Evolutionary conservation across 2,797 vertebrate species (phyloP).

Genomic region (Cetoscarus ocellatus): DNA sequence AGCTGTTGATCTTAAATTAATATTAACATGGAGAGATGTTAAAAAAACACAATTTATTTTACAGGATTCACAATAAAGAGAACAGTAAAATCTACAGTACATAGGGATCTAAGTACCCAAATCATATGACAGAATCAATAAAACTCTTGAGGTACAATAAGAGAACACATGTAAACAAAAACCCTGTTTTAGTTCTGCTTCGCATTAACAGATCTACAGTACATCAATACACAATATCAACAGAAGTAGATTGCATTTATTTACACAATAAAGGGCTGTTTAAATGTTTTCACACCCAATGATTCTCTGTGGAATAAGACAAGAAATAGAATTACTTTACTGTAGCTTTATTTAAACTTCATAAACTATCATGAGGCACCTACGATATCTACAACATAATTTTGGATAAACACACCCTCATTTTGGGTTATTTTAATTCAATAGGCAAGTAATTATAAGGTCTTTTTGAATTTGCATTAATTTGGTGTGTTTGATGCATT

Average conservation of each 20-base stretch:
- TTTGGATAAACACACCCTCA: constrained; percentile 5
- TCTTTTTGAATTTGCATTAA: neutral
- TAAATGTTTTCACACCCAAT: constrained; percentile 5
- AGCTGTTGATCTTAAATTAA: neutral
- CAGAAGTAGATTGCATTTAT: constrained; percentile 37
- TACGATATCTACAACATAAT: constrained; percentile 23
- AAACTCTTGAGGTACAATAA: constrained; percentile 45
- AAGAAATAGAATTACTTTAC: neutral
- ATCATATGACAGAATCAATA: constrained; percentile 8
- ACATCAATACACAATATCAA: constrained; percentile 19
- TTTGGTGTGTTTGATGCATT: neutral
- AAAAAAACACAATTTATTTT: constrained; percentile 61
- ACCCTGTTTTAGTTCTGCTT: constrained; percentile 9
- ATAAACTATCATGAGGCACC: constrained; percentile 33
- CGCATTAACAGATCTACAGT: constrained; percentile 20
- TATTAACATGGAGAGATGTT: neutral
- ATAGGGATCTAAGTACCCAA: constrained; percentile 10
- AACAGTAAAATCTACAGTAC: constrained; percentile 32
- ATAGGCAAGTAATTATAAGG: neutral
- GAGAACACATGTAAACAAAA: constrained; percentile 52
- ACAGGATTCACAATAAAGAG: constrained; percentile 36
- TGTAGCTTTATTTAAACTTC: neutral
- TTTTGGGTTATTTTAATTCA: neutral
- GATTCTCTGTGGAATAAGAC: constrained; percentile 20
- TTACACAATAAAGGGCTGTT: constrained; percentile 41